Conservation (phyloP, 2,888 invertebrate genomes). For the Hirtodrosophila duncani region DNA sequence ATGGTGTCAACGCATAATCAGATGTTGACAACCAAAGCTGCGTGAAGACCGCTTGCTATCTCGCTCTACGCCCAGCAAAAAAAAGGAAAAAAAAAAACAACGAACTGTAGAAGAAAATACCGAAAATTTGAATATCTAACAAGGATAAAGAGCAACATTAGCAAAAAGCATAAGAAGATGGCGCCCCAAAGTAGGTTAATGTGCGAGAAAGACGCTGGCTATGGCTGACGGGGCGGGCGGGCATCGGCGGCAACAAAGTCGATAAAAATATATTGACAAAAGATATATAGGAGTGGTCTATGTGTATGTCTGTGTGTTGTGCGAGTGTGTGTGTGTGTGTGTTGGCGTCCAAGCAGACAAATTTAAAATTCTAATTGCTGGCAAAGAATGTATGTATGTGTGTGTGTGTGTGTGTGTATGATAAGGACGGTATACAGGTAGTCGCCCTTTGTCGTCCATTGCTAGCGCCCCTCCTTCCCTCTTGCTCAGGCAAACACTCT, state of each 20-base stretch:
- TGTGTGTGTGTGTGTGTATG: conserved; percentile 22
- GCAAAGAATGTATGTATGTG: conserved; percentile 11
- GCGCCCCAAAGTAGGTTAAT: conserved; percentile 65
- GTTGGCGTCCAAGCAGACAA: conserved; percentile 33
- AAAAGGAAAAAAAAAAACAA: too few species aligned
- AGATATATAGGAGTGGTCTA: conserved; percentile 1
- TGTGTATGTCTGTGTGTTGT: conserved; percentile 21
- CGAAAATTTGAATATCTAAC: conserved; percentile 63
- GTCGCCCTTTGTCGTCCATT: conserved; percentile 12
- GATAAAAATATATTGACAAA: conserved; percentile 53
- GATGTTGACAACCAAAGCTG: conserved; percentile 31
- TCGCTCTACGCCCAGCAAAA: background rate
- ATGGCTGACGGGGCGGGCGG: too few species aligned
- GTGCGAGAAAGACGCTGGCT: too few species aligned
- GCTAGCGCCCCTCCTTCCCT: background rate
- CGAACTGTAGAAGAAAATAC: too few species aligned
- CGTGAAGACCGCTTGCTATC: background rate
- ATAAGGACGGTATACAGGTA: conserved; percentile 2
- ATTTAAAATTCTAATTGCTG: conserved; percentile 69
- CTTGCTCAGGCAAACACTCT: background rate
- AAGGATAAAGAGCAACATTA: conserved; percentile 49
- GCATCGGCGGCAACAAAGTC: conserved; percentile 37
- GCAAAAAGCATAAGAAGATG: conserved; percentile 37
- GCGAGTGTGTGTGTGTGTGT: conserved; percentile 13
- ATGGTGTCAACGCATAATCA: conserved; percentile 46